These are phyloP conservation scores for Morpho helenor DNA, from an alignment of 2,888 invertebrate genomes.

Conservation along the genomic window DNA sequence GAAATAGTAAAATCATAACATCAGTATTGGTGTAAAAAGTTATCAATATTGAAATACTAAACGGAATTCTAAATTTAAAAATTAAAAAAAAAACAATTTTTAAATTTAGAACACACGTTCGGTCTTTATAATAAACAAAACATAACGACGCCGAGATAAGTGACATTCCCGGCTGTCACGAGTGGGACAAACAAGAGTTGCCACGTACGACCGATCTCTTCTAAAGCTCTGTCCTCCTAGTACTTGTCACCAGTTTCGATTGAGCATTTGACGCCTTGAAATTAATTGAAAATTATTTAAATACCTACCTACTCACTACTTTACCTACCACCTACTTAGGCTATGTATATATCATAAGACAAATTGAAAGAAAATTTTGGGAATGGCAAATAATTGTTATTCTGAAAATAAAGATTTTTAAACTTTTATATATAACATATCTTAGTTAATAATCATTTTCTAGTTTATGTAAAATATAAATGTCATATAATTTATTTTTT, in stretches of 20 bases:
- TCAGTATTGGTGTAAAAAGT: too few relatives aligned
- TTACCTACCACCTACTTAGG: too few relatives aligned
- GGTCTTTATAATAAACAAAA: slow-evolving; percentile 13
- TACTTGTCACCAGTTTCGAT: slow-evolving; percentile 72
- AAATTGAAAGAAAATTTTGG: too few relatives aligned
- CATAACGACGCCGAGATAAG: slow-evolving; percentile 23
- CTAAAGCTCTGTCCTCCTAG: slow-evolving; percentile 54
- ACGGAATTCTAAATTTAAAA: slow-evolving; percentile 4
- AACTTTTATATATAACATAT: too few relatives aligned
- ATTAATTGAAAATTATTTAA: slow-evolving; percentile 31
- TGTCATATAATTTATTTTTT: too few relatives aligned
- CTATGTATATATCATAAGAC: too few relatives aligned
- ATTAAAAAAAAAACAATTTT: slow-evolving; percentile 6
- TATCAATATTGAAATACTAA: background rate
- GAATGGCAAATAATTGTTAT: too few relatives aligned
- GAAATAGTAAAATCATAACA: too few relatives aligned
- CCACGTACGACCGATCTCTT: slow-evolving; percentile 38
- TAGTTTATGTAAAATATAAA: too few relatives aligned
- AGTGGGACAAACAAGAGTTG: slow-evolving; percentile 37
- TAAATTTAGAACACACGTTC: slow-evolving; percentile 14
- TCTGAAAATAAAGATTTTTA: too few relatives aligned
- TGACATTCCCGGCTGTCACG: slow-evolving; percentile 30
- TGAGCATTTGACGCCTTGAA: slow-evolving; percentile 52
- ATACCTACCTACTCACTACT: too few relatives aligned
- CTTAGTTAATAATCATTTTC: too few relatives aligned